These are phyloP conservation scores for Cryptoprocta ferox DNA, from an alignment of 2,797 vertebrate species.

Conservation along the genomic window DNA sequence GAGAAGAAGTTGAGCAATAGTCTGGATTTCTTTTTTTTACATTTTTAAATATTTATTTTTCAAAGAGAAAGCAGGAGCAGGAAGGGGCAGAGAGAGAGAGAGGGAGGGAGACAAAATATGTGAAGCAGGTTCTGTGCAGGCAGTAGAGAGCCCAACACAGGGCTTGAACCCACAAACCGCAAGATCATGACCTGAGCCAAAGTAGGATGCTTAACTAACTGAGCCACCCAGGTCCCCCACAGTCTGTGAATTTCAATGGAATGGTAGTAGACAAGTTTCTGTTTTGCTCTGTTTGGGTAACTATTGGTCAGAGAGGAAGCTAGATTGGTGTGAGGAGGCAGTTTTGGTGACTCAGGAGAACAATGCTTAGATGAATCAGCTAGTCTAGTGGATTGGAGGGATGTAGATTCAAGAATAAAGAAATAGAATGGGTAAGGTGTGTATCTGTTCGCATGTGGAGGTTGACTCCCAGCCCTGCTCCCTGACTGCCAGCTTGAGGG, in stretches of 20 bases:
- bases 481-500: background rate
- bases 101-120: too few species aligned
- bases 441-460: background rate
- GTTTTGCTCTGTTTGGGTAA: background rate
- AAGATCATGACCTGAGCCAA: too few species aligned
- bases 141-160: rapidly evolving
- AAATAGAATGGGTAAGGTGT: background rate
- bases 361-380: rapidly evolving
- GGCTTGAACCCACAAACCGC: too few species aligned
- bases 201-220: too few species aligned
- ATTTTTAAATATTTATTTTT: too few species aligned
- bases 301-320: background rate
- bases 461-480: background rate
- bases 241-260: background rate
- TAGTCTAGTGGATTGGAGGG: background rate
- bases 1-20: background rate
- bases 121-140: too few species aligned
- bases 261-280: background rate
- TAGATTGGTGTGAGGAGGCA: background rate
- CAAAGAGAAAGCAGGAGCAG: too few species aligned
- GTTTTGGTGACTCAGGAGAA: background rate
- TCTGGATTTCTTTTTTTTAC: too few species aligned
- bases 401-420: too few species aligned
- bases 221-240: too few species aligned
- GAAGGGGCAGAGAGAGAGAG: too few species aligned